Evolutionary conservation across 2,888 invertebrate species (phyloP), one percentile per base, ranked within the genome.

Genomic region (Drosophila ustulata): DNA sequence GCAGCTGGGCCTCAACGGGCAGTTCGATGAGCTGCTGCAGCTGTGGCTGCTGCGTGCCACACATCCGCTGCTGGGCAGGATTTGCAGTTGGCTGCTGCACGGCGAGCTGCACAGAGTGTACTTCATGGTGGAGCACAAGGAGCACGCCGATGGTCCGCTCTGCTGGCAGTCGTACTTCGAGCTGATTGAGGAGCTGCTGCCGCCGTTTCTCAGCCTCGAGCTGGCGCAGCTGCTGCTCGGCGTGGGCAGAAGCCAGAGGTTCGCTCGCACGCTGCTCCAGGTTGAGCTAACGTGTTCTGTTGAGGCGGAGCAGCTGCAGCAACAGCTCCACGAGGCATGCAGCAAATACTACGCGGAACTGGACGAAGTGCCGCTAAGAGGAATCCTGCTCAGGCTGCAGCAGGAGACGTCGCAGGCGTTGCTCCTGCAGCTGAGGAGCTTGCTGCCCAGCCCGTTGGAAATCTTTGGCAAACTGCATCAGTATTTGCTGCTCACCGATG

Each of bases 401-500:
- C 46, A 2, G 11, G n/a, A 53, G 3, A 43, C 64, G 3, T 74
- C 84, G 1, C 8, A 25, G 0, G 23, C 47, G 26, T 49, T 84
- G 4, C 32, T 81, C 0, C 1, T 7, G 0, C 8, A 32, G 6
- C 49, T 80, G 5, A 4, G 37, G 0, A 3, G 18, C 1, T 0
- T n/a, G 9, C 1, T n/a, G 4, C 34, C 39, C 43, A 34, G 0
- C 1, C 49, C 62, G 0, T 3, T 63, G 18, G 46, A 59, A 2
- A 25, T 83, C 0, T 30, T 81, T 0, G 7, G 50, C 4, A 51
- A 57, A 1, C 34, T 82, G 0, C 71, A 84, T 46, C 59, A 68
- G 25, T 82, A 75, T 51, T 18, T 78, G 11, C 26, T 82, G 46
- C 62, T 87, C 0, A 5, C 58, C 0, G 78, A 82, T 13, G 25